These are phyloP conservation scores for Gila robusta DNA, from an alignment of 2,797 vertebrate species.

Conservation along the genomic window DNA sequence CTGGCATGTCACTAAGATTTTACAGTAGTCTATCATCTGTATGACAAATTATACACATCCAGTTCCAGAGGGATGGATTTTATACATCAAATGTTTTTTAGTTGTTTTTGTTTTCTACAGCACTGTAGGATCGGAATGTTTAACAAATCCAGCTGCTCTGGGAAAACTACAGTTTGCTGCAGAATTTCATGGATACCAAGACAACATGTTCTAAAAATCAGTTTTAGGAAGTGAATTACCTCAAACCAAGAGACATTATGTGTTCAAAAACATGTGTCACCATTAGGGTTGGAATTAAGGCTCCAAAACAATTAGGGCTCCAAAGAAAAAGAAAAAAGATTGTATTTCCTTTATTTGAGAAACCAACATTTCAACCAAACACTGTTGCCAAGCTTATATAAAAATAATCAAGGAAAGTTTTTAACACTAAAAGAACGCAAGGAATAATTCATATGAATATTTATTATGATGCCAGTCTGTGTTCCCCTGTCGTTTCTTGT, in stretches of 20 bases:
- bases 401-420: neutral
- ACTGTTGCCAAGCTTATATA: neutral
- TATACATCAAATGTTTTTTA: slow-evolving; percentile 1
- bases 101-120: slow-evolving; percentile 4
- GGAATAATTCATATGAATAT: neutral
- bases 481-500: too few relatives aligned
- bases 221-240: neutral
- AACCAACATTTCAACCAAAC: neutral
- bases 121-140: slow-evolving; percentile 2
- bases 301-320: neutral
- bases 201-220: neutral
- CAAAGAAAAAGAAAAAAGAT: neutral
- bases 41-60: slow-evolving; percentile 45
- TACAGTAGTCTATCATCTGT: slow-evolving; percentile 45
- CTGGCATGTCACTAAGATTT: slow-evolving; percentile 37
- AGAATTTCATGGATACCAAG: neutral
- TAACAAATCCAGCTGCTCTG: neutral
- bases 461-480: too few relatives aligned
- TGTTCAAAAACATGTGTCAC: neutral
- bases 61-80: slow-evolving; percentile 36
- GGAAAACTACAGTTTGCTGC: neutral
- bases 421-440: neutral
- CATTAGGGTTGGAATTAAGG: neutral
- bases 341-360: neutral
- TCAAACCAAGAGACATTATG: neutral